Base-by-base conservation (phyloP, 2,797 vertebrate species). In the Alfaro cultratus region DNA sequence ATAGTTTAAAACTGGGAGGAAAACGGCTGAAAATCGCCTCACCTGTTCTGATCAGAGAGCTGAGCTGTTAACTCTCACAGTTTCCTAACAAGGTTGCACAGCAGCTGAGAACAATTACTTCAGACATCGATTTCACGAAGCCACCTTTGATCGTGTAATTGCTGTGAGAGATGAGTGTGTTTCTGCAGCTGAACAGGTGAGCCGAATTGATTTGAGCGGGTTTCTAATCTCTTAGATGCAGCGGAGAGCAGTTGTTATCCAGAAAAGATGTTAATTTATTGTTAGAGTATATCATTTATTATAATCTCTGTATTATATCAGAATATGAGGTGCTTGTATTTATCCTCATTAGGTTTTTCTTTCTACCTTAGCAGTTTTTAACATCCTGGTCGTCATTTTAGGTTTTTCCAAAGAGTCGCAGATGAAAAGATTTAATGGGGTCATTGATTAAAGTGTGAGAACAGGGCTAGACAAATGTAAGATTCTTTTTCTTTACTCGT, bases 61-160 rank as follows among this genome's bases (percentile, higher is more conserved):
- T 83, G 80, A 80, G 72, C 81, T 67, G 83, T 89, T 84, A 76
- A 83, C 88, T 77, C 7, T 94, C 93, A 94, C 91, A 89, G 93
- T 93, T 93, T 93, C 93, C 88, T 89, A 90, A 94, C 88, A 79
- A 88, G 87, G 88, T 79, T 89, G 91, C 84, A 77, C 87, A 82
- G 81, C 90, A 92, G 90, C 86, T 91, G 89, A 88, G 90, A 91
- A 80, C 89, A 93, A 94, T 95, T 94, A 92, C 92, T 93, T 84
- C 86, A 83, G 88, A 92, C 92, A 94, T 94, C 93, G 93, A 95
- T 95, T 92, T 88, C 3, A 46, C 88, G 80, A 45, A 77, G 57
- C 84, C 79, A 76, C 89, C 93, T 94, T 90, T 94, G 88, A 95
- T 94, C 85, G 83, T 86, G 92, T 95, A 94, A 95, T 93, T 91